A percentile compares a stretch with the other conserved stretches of the same genome.
Conservation (phyloP, 1,140 invertebrate species). For the Ceratosolen solmsi region DNA sequence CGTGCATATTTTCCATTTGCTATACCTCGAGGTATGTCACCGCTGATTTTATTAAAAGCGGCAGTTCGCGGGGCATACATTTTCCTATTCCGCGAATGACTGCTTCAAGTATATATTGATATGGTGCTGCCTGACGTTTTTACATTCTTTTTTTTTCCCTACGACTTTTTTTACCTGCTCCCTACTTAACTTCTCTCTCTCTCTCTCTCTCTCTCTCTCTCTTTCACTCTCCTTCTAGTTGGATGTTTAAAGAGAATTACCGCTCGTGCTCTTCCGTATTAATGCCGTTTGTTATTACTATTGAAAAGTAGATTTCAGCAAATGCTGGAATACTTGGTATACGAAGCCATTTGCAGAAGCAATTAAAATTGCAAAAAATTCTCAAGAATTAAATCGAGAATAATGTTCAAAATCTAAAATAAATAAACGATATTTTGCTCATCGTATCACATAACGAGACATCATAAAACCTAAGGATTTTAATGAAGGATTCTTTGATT, state of each 20-base stretch:
- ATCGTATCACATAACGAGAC: too few species aligned
- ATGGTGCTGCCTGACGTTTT: background rate
- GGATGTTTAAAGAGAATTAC: background rate
- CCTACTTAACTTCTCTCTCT: background rate
- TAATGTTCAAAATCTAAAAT: too few species aligned
- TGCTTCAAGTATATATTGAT: background rate
- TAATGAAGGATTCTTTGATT: too few species aligned
- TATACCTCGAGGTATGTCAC: conserved; percentile 52
- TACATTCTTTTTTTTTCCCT: background rate
- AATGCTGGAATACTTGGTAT: background rate
- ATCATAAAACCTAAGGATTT: too few species aligned
- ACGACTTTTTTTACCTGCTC: background rate
- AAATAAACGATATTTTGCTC: too few species aligned
- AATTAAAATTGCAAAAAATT: too few species aligned
- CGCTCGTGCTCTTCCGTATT: background rate
- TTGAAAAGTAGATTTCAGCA: background rate
- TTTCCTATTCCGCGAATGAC: conserved; percentile 18
- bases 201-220: too few species aligned
- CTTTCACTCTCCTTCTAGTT: background rate
- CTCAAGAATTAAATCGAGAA: too few species aligned
- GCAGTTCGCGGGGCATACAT: background rate
- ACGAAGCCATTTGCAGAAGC: background rate
- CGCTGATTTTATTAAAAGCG: conserved; percentile 64
- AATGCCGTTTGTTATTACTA: background rate
- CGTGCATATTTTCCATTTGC: conserved; percentile 56